Evolutionary conservation across 1,140 invertebrate genomes (phyloP), one percentile per base, ranked within the genome.

Genomic region (Phymastichus coffea): DNA sequence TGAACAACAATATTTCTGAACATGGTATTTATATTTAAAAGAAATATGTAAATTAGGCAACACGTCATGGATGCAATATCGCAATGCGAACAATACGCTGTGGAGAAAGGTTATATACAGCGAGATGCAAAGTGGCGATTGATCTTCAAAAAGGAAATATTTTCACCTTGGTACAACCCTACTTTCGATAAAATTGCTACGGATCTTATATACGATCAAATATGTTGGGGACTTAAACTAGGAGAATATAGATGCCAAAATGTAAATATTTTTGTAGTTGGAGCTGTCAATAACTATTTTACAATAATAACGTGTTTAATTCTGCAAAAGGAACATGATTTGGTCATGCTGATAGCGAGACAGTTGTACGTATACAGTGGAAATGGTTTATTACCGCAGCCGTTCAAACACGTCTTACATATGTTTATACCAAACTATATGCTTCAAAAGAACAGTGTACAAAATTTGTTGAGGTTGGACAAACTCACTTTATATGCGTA

Each of bases 41-140:
- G 30, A 19, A 44, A 41, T 15, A 46, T 15, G 8, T 52, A 47
- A 46, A 30, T 0, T 12, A 69, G 85, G 43, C 94, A 97, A 76
- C 94, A 97, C 75, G 88, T 97, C 0, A 91, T 97, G 86, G 95
- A 98, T 81, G 95, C 94, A 1, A 93, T 98, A 63, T 94, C 91
- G 1, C 93, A 95, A 78, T 97, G 94, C 77, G 95, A 98, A 76
- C 95, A 97, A 72, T 96, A 93, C 78, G 90, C 93, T 14, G 94
- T 91, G 78, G 93, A 95, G 80, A 88, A 93, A 74, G 92, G 93
- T 1, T 86, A 87, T 9, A 85, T 87, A 52, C 87, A 89, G 69
- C 79, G 83, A 65, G 84, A 80, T 69, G 91, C 91, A 3, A 89
- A 87, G 0, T 92, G 89, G 91, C 84, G 86, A 66, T 74, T 94